These are phyloP conservation scores for Microhierax caerulescens DNA, from an alignment of 2,797 vertebrate genomes.

Conservation along the genomic window DNA sequence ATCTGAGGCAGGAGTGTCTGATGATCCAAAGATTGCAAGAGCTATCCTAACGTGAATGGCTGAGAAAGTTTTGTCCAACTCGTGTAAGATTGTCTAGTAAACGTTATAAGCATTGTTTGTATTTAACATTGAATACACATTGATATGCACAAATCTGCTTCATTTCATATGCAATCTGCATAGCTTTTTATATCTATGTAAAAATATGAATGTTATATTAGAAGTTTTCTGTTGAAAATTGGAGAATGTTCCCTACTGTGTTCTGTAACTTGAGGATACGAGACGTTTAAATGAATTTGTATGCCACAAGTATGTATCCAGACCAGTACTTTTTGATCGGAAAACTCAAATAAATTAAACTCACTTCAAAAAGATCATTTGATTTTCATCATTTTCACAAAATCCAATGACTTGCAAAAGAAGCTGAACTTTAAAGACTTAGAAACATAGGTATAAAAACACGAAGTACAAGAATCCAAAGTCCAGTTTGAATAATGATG, in stretches of 20 bases:
- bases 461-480: neutral
- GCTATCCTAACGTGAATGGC: neutral
- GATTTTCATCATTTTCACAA: neutral
- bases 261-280: neutral
- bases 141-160: neutral
- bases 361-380: slow-evolving; percentile 7
- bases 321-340: slow-evolving; percentile 2
- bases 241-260: neutral
- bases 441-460: neutral
- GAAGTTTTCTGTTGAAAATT: slow-evolving; percentile 3
- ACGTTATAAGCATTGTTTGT: neutral
- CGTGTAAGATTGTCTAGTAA: neutral
- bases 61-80: neutral
- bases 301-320: slow-evolving; percentile 17
- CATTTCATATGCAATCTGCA: neutral
- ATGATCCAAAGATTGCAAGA: neutral
- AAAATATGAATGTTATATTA: neutral
- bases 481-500: neutral
- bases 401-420: neutral
- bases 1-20: neutral
- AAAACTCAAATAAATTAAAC: slow-evolving; percentile 22
- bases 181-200: neutral
- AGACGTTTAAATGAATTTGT: neutral
- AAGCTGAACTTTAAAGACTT: neutral
- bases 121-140: neutral